Evolutionary conservation across 2,888 invertebrate genomes (phyloP), one percentile per base, ranked within the genome.

Genomic region (Podotricha telesiphe): DNA sequence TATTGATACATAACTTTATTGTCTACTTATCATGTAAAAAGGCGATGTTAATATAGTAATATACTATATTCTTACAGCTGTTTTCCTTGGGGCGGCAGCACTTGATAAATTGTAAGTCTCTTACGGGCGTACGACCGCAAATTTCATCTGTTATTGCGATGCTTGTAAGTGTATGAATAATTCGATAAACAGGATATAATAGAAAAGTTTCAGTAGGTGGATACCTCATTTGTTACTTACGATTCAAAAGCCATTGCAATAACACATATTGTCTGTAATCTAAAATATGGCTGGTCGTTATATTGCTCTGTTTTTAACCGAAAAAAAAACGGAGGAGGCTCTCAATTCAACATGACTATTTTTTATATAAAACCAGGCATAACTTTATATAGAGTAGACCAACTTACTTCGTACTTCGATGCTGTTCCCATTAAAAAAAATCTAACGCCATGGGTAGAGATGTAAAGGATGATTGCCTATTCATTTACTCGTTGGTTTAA

Each of bases 101-200:
- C 28, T 22, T 58, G 42, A 19, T 40, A 40, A 56, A 40, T 20
- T 37, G 17, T 19, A 56, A 19, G 20, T 50, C 19, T 42, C n/a
- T 20, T 58, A 58, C 19, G 13, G 37, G 56, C 22, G 17, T 19
- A 37, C 42, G 40, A 47, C 28, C 8, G 6, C 47, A 10, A 55
- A 34, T 55, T 34, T 45, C 17, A 47, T 62, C 22, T 62, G 48
- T 48, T 62, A 62, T 62, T 62, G 34, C 19, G 19, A 37, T 48
- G 34, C 15, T 17, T 17, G 48, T 37, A 22, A 17, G 1, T 62
- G 19, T 48, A 48, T 37, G 48, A 48, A 62, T 48, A 48, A 62
- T 48, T 34, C 10, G 19, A 62, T 53, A 69, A 69, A 61, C 69
- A 65, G 69, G 65, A 65, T 69, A 65, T 58, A 48, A 42, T 61